phyloP scores from a whole-genome alignment of 2,797 vertebrate species.

The Odontamblyopus lacepedii region DNA sequence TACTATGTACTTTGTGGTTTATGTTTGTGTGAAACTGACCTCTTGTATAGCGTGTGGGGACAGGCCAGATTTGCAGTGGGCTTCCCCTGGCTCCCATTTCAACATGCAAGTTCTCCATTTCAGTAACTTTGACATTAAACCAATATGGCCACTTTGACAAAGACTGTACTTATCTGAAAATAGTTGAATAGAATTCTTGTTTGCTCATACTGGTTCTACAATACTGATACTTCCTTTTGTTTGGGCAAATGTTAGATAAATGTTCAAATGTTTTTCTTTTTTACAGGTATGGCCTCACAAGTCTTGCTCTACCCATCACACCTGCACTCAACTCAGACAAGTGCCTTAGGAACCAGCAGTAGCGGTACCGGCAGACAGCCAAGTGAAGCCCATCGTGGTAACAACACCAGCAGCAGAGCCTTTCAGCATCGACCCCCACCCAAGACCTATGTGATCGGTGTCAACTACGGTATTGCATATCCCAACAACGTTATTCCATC shows the following conservation, averaged over 20 bases:
- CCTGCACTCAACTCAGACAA: slow-evolving; percentile 97
- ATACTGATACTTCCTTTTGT: not conserved
- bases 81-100: slow-evolving; percentile 62
- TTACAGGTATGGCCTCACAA: slow-evolving; percentile 97
- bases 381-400: slow-evolving; percentile 47
- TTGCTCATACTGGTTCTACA: not conserved
- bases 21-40: slow-evolving; percentile 58
- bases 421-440: slow-evolving; percentile 86
- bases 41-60: slow-evolving; percentile 36
- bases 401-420: slow-evolving; percentile 85
- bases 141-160: not conserved
- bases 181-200: not conserved
- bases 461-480: slow-evolving; percentile 88
- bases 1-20: slow-evolving; percentile 35
- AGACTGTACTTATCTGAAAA: not conserved
- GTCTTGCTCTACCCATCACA: slow-evolving; percentile 96
- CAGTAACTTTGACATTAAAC: slow-evolving; percentile 33
- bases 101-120: slow-evolving; percentile 52
- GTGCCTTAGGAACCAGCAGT: slow-evolving; percentile 98
- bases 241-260: slow-evolving; percentile 5
- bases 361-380: slow-evolving; percentile 71
- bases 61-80: slow-evolving; percentile 39
- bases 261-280: not conserved
- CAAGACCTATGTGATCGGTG: slow-evolving; percentile 88
- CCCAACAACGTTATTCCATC: slow-evolving; percentile 82